Percentiles rank a stretch among this genome's conserved stretches.
Conservation (phyloP, 2,888 invertebrate species). For the Rotaria sp. region DNA sequence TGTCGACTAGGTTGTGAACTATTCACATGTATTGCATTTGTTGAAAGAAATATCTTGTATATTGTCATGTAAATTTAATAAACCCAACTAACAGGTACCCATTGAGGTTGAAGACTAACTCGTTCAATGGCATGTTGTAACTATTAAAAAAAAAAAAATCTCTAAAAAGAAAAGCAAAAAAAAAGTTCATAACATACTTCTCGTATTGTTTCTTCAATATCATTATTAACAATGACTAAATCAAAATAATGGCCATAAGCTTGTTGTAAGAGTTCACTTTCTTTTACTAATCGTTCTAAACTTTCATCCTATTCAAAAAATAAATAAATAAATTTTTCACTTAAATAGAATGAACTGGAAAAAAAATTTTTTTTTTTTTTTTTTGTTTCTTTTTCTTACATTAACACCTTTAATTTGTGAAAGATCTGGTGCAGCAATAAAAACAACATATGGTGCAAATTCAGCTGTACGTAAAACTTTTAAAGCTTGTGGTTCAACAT, state of each 20-base stretch:
- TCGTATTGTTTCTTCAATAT: constrained; percentile 93
- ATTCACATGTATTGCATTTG: constrained; percentile 12
- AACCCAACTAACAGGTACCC: constrained; percentile 96
- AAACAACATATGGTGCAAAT: constrained; percentile 96
- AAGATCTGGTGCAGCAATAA: constrained; percentile 62
- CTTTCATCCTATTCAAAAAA: constrained; percentile 75
- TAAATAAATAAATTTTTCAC: not conserved
- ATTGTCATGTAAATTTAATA: constrained; percentile 60
- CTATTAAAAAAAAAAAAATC: not conserved
- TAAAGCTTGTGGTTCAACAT: constrained; percentile 90
- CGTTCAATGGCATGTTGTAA: constrained; percentile 55
- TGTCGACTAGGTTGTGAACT: not conserved
- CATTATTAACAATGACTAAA: constrained; percentile 93
- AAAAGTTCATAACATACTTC: constrained; percentile 55
- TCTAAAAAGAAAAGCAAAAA: not conserved
- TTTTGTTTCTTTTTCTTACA: constrained; percentile 34
- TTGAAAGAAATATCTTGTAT: not conserved
- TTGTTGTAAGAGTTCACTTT: constrained; percentile 87
- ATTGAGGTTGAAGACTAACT: constrained; percentile 70
- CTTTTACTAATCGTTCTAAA: constrained; percentile 84
- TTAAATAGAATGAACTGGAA: not conserved
- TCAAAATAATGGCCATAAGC: constrained; percentile 99
- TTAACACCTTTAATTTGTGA: constrained; percentile 42
- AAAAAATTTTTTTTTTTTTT: no score
- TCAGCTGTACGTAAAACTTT: constrained; percentile 93